Conservation (phyloP, 2,113 vertebrate genomes). For the Blennius ocellaris region DNA sequence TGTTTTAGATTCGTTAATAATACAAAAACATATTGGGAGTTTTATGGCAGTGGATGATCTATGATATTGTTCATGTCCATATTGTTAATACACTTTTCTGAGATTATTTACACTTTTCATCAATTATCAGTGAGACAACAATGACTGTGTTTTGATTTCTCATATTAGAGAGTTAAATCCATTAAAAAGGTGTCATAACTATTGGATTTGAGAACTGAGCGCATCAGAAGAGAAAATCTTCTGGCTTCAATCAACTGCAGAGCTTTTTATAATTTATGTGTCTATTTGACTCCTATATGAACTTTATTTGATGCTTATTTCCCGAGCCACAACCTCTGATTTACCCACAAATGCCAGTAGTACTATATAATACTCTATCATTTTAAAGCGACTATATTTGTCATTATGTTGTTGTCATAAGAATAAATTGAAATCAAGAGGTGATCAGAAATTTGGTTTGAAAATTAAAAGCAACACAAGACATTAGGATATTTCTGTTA, state of each 20-base stretch:
- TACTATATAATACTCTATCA: too few species aligned
- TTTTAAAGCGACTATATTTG: too few species aligned
- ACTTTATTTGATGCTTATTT: neutral
- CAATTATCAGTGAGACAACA: too few species aligned
- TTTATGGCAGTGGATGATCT: too few species aligned
- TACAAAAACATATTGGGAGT: too few species aligned
- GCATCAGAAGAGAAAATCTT: neutral
- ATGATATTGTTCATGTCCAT: too few species aligned
- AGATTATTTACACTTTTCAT: too few species aligned
- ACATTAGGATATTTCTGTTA: neutral
- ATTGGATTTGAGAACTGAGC: neutral
- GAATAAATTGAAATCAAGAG: neutral
- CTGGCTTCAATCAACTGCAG: neutral
- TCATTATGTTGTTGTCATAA: neutral
- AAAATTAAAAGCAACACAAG: neutral
- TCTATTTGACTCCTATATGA: conserved; percentile 7
- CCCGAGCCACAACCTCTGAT: neutral
- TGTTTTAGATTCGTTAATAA: too few species aligned
- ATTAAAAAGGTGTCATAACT: neutral
- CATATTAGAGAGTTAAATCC: neutral
- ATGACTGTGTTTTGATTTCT: too few species aligned
- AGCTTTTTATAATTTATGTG: neutral
- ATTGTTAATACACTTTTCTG: too few species aligned
- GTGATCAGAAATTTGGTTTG: neutral
- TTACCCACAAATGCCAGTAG: neutral